phyloP scores from a whole-genome alignment of 2,888 invertebrate species.

The Tinea semifulvella region DNA sequence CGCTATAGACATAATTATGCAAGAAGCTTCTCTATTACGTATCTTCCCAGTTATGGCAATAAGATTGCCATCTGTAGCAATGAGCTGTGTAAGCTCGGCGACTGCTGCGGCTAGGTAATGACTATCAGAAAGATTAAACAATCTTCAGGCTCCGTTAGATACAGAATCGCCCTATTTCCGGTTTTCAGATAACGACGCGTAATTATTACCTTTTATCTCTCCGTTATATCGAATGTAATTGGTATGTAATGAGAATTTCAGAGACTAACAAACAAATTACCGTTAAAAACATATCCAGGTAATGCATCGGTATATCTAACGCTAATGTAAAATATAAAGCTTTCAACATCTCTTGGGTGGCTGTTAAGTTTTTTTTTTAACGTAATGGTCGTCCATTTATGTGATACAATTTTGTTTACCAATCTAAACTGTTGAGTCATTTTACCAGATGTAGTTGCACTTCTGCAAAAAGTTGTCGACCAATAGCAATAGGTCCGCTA shows the following conservation, averaged over 20 bases:
- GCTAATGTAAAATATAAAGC: too few species aligned
- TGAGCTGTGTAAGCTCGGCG: conserved; percentile 18
- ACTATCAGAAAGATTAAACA: conserved; percentile 22
- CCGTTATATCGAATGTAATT: conserved; percentile 12
- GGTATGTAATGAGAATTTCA: conserved; percentile 9
- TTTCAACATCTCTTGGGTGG: too few species aligned
- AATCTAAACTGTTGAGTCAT: conserved; percentile 41
- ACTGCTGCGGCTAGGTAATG: conserved; percentile 10
- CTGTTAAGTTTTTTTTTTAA: too few species aligned
- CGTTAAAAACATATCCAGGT: not conserved
- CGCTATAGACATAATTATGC: conserved; percentile 21
- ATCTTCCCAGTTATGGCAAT: conserved; percentile 36
- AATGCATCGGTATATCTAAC: not conserved
- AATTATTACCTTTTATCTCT: conserved; percentile 6
- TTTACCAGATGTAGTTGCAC: conserved; percentile 37
- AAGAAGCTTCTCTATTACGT: conserved; percentile 43
- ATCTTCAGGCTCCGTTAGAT: conserved; percentile 32
- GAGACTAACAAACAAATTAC: conserved; percentile 26
- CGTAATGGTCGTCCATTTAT: not conserved
- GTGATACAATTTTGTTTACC: conserved; percentile 29
- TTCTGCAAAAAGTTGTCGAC: conserved; percentile 47
- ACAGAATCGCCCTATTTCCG: conserved; percentile 31
- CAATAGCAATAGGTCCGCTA: conserved; percentile 19
- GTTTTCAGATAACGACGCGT: conserved; percentile 17
- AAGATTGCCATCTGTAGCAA: conserved; percentile 39